These are phyloP conservation scores for Virgularia gustaviana DNA, from an alignment of 92 coral and sea anemone genomes.

Conservation along the genomic window DNA sequence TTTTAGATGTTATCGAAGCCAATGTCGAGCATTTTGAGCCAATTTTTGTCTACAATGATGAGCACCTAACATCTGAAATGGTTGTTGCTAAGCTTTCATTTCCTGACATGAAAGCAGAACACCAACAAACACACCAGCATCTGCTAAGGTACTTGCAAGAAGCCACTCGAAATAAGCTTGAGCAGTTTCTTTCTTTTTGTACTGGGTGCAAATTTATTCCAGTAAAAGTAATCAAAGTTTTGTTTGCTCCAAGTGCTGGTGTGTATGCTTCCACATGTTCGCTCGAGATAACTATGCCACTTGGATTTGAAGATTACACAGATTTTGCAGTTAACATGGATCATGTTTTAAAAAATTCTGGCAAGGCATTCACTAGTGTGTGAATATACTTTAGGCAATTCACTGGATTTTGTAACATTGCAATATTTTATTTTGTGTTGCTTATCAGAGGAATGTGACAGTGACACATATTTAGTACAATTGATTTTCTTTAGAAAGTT, in stretches of 20 bases:
- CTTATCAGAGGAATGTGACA: too few species aligned
- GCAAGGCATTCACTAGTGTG: conserved; percentile 1
- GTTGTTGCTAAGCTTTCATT: background rate
- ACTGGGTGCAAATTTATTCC: background rate
- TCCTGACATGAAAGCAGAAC: background rate
- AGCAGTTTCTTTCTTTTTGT: background rate
- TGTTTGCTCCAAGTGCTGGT: conserved; percentile 4
- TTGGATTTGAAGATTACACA: background rate
- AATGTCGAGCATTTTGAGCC: conserved; percentile 48
- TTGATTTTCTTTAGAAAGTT: background rate
- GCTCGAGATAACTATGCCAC: background rate
- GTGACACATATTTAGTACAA: background rate
- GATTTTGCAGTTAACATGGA: background rate
- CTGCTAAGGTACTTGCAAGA: background rate
- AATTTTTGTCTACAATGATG: background rate
- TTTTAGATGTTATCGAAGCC: conserved; percentile 49
- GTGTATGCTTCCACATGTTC: background rate
- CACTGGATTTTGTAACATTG: too few species aligned
- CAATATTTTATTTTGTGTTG: too few species aligned
- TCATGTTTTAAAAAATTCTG: background rate
- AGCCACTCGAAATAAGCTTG: background rate
- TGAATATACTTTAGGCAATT: too few species aligned
- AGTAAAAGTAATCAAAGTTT: background rate
- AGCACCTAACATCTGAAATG: background rate
- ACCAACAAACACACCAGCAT: background rate